These are phyloP conservation scores for Morpho achilles DNA, from an alignment of 2,888 invertebrate species.

Conservation along the genomic window DNA sequence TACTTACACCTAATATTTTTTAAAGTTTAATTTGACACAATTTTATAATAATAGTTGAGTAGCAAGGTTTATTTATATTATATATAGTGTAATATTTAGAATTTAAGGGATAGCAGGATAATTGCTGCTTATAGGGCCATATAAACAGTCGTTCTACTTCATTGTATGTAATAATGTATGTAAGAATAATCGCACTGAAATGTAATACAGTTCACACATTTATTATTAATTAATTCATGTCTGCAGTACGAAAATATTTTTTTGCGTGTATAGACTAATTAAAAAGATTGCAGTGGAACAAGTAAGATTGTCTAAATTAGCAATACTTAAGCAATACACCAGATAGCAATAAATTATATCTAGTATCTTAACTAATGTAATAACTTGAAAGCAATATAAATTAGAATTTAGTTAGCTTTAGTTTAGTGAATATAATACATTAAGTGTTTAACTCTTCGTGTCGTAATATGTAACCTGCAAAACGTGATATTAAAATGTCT, in stretches of 20 bases:
- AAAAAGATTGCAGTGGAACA: constrained; percentile 43
- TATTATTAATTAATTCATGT: neutral
- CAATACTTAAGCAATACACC: constrained; percentile 49
- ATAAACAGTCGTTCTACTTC: too few relatives aligned
- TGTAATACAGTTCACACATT: too few relatives aligned
- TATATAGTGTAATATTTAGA: too few relatives aligned
- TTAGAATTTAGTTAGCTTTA: constrained; percentile 35
- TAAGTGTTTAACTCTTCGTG: constrained; percentile 27
- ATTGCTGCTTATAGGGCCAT: too few relatives aligned
- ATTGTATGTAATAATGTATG: too few relatives aligned
- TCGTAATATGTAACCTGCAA: constrained; percentile 63
- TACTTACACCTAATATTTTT: too few relatives aligned
- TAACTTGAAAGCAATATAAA: constrained; percentile 46
- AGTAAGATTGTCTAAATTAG: constrained; percentile 58
- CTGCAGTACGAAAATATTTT: constrained; percentile 12
- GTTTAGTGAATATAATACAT: constrained; percentile 10
- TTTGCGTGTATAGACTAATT: constrained; percentile 24
- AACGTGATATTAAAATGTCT: constrained; percentile 11
- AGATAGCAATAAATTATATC: constrained; percentile 31
- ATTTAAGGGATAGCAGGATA: too few relatives aligned
- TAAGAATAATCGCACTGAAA: too few relatives aligned
- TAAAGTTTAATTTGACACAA: too few relatives aligned
- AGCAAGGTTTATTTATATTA: too few relatives aligned
- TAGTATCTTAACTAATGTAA: constrained; percentile 34
- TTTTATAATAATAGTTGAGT: too few relatives aligned